A percentile compares a stretch with the other conserved stretches of the same genome.
These are phyloP conservation scores for Motacilla alba DNA, from an alignment of 2,113 vertebrate genomes.

Conservation along the genomic window DNA sequence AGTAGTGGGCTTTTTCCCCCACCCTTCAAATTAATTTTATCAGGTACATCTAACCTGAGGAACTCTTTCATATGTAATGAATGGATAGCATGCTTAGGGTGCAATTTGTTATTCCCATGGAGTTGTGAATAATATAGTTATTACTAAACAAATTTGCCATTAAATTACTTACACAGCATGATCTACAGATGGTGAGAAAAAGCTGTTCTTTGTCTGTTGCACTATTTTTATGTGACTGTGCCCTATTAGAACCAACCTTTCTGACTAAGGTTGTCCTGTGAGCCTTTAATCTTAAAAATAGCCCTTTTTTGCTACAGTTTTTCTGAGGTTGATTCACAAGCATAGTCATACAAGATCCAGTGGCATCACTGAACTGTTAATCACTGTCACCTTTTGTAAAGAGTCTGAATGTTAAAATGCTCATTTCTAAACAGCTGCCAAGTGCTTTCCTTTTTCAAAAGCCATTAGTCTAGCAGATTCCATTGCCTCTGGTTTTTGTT, in stretches of 20 bases:
- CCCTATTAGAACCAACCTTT: neutral
- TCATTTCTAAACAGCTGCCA: constrained; percentile 3
- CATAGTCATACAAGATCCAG: neutral
- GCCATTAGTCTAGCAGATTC: neutral
- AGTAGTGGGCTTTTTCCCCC: neutral
- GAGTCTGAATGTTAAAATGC: neutral
- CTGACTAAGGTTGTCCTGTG: constrained; percentile 12
- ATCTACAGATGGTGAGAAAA: neutral
- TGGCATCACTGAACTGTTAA: neutral
- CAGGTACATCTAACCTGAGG: neutral
- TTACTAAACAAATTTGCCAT: neutral
- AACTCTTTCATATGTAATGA: neutral
- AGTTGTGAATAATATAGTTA: neutral
- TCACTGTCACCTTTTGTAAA: constrained; percentile 26
- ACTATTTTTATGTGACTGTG: neutral
- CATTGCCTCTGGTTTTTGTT: neutral
- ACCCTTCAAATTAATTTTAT: neutral
- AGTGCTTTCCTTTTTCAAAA: neutral
- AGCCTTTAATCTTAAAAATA: constrained; percentile 26
- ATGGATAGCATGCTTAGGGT: neutral
- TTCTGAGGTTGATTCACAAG: neutral
- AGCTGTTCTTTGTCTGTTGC: neutral
- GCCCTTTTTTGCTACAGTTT: neutral
- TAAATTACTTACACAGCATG: neutral
- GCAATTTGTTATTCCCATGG: neutral